Evolutionary conservation across 35 echinoderm and acorn worm species (phyloP), one percentile per base, ranked within the genome.

Genomic region (Hemicentrotus pulcherrimus): DNA sequence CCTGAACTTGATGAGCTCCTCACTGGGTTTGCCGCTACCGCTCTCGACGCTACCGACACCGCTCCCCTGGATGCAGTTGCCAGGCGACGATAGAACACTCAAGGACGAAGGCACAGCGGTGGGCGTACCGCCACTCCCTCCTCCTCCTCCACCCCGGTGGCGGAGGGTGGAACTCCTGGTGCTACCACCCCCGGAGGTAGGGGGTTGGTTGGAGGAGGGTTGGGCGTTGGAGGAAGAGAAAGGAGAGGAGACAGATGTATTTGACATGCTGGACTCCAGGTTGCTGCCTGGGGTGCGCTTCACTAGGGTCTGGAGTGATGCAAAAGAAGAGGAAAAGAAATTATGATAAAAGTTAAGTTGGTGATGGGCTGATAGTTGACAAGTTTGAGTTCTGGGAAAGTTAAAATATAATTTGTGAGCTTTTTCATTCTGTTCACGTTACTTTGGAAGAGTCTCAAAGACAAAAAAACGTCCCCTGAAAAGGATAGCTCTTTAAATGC

Each of bases 241-340:
- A 19, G 98, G 98, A 4, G 97, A 97, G 4, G 96, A 78, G 95
- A 97, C 96, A 47, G 95, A 95, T 61, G 96, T 97, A 22, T 94
- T 94, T 22, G 97, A 95, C 96, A 99, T 97, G 89, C 97, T 97
- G 86, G 97, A 97, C 32, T 99, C 98, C 15, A 99, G 95, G 95
- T 97, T 97, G 89, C 96, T 97, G 6, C 98, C 97, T 22, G 98
- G 98, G 28, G 97, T 96, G 31, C 98, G 96, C 88, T 99, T 99
- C 11, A 97, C 96, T 33, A 99, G 89, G 16, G 98, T 97, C 98
- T 99, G 46, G 12, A 91, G 6, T 8, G 28, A 70, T 70, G 19
- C 2, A 78, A 78, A 4, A 28, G 22, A 78, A 78, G 50, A 6
- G 65, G 22, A 70, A 28, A 70, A 28, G 22, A 4, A 4, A 78